Conservation (phyloP, 1,140 invertebrate species). For the Platorchestia sp. region DNA sequence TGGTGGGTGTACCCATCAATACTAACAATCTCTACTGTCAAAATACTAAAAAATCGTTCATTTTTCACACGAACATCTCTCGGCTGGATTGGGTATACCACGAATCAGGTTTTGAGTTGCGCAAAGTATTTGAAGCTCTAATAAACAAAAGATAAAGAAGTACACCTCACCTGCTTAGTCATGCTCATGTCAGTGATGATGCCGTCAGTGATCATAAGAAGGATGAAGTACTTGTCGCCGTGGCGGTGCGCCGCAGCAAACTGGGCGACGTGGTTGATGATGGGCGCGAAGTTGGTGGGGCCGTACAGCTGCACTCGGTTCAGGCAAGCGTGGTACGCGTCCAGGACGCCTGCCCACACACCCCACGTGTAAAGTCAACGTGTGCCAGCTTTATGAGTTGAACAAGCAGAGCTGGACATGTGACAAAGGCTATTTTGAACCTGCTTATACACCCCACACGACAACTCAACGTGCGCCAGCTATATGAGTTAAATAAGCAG, state of each 20-base stretch:
- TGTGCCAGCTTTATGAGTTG: background rate
- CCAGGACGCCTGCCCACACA: constrained; percentile 67
- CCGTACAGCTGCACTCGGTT: constrained; percentile 76
- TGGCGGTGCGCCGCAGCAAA: constrained; percentile 71
- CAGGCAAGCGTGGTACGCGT: constrained; percentile 71
- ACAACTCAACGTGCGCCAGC: too few relatives aligned
- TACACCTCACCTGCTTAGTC: constrained; percentile 74
- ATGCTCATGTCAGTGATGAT: constrained; percentile 79
- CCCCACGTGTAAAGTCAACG: background rate
- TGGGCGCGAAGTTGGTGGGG: constrained; percentile 79
- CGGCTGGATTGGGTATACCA: background rate
- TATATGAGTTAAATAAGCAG: too few relatives aligned
- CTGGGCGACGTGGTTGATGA: constrained; percentile 76
- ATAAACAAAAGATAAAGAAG: background rate
- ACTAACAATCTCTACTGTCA: background rate
- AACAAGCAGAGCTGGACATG: too few relatives aligned
- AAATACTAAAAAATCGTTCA: background rate
- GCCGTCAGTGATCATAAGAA: constrained; percentile 80
- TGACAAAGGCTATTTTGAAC: too few relatives aligned
- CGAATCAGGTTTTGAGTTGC: background rate
- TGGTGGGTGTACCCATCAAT: background rate
- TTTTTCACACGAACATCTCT: background rate
- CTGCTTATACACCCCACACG: too few relatives aligned
- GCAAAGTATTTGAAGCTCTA: background rate
- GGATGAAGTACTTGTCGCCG: constrained; percentile 77